phyloP scores from a whole-genome alignment of 1,140 invertebrate genomes.

The Drosophila parvula region DNA sequence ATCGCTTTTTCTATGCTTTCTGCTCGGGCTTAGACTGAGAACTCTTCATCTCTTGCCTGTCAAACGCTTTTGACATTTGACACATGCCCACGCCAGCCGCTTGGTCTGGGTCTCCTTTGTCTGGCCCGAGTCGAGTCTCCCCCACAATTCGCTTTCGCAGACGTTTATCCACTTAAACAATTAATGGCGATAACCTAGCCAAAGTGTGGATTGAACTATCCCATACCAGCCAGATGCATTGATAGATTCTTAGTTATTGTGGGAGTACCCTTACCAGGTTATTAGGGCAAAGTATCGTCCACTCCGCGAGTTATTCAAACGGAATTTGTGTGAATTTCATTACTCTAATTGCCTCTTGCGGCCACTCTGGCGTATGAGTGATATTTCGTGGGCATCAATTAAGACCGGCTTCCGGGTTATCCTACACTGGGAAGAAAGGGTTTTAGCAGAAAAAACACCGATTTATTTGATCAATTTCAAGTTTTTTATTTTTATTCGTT shows the following conservation, averaged over 20 bases:
- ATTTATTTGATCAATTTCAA: slow-evolving; percentile 75
- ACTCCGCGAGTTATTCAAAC: neutral
- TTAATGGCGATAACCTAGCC: slow-evolving; percentile 42
- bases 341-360: slow-evolving; percentile 63
- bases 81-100: slow-evolving; percentile 61
- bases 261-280: slow-evolving; percentile 6
- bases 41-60: slow-evolving; percentile 29
- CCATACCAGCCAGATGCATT: slow-evolving; percentile 1
- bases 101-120: slow-evolving; percentile 34
- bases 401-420: slow-evolving; percentile 49
- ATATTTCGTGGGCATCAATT: slow-evolving; percentile 43
- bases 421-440: neutral
- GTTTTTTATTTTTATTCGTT: slow-evolving; percentile 64
- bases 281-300: neutral
- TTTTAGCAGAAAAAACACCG: slow-evolving; percentile 16
- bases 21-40: neutral
- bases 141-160: slow-evolving; percentile 67
- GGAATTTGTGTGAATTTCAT: slow-evolving; percentile 55
- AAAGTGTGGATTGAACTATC: slow-evolving; percentile 36
- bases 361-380: slow-evolving; percentile 44
- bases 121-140: slow-evolving; percentile 29
- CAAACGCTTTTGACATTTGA: slow-evolving; percentile 66
- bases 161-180: slow-evolving; percentile 75
- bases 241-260: neutral
- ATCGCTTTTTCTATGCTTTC: slow-evolving; percentile 28